Percentiles rank a stretch among this genome's conserved stretches.
Conservation (phyloP, 1,140 invertebrate genomes). For the Acromyrmex echinatior region DNA sequence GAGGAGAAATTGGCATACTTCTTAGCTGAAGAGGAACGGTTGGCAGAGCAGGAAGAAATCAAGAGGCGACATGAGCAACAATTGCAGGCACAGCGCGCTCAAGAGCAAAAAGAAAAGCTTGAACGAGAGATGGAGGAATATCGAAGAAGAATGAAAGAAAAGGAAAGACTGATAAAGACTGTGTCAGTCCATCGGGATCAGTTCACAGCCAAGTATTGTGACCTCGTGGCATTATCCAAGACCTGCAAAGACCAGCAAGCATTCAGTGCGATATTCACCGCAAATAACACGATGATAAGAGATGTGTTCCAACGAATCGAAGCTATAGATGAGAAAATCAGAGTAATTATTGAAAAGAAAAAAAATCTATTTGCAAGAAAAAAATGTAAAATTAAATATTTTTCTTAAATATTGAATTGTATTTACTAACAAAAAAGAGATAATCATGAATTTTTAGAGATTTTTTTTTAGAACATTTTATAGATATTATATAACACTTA, state of each 20-base stretch:
- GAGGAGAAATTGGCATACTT: conserved; percentile 77
- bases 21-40: conserved; percentile 81
- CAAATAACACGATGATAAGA: conserved; percentile 80
- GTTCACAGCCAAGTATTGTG: conserved; percentile 81
- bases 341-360: conserved; percentile 71
- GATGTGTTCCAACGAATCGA: conserved; percentile 83
- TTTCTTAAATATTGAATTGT: conserved; percentile 31
- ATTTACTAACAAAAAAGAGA: conserved; percentile 4
- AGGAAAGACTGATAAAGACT: conserved; percentile 78
- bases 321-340: conserved; percentile 86
- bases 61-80: conserved; percentile 83
- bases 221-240: conserved; percentile 81
- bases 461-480: neutral
- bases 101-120: conserved; percentile 81
- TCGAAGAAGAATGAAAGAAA: conserved; percentile 75
- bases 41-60: conserved; percentile 81
- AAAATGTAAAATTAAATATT: neutral
- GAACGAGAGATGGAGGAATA: conserved; percentile 78
- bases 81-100: conserved; percentile 79
- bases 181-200: conserved; percentile 77
- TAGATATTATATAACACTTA: neutral
- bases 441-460: conserved; percentile 23
- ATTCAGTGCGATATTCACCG: conserved; percentile 70
- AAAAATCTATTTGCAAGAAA: neutral
- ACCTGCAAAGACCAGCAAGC: conserved; percentile 81